Evolutionary conservation across 2,888 invertebrate genomes (phyloP).

Genomic region (Urechis unicinctus): DNA sequence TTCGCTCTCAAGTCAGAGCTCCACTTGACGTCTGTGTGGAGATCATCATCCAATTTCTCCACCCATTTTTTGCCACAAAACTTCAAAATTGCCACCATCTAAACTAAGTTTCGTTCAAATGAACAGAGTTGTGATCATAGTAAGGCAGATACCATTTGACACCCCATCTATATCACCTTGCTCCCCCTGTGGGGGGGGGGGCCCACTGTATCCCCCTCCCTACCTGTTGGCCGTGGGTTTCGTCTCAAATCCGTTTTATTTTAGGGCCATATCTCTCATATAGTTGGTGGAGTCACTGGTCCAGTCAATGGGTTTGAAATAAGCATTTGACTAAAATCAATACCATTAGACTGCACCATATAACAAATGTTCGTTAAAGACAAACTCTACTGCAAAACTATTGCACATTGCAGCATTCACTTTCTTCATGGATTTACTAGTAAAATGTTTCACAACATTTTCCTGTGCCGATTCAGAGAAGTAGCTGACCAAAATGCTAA

Average conservation of each 20-base stretch:
- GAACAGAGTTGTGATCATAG: slow-evolving; percentile 14
- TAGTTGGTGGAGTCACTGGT: neutral
- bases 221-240: neutral
- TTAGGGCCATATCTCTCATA: neutral
- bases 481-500: neutral
- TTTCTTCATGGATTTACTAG: neutral
- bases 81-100: too few relatives aligned
- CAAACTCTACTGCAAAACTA: too few relatives aligned
- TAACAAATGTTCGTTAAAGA: too few relatives aligned
- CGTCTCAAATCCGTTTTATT: neutral
- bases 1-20: slow-evolving; percentile 11
- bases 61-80: slow-evolving; percentile 6
- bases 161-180: too few relatives aligned
- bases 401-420: neutral
- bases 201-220: too few relatives aligned
- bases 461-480: neutral
- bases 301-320: slow-evolving; percentile 3
- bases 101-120: too few relatives aligned
- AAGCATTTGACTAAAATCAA: neutral
- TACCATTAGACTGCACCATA: neutral
- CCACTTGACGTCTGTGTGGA: slow-evolving; percentile 14
- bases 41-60: slow-evolving; percentile 9
- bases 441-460: neutral
- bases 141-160: slow-evolving; percentile 18
- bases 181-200: slow-evolving; percentile 7